Base-by-base conservation (phyloP, 2,113 vertebrate genomes). In the Caloenas nicobarica region DNA sequence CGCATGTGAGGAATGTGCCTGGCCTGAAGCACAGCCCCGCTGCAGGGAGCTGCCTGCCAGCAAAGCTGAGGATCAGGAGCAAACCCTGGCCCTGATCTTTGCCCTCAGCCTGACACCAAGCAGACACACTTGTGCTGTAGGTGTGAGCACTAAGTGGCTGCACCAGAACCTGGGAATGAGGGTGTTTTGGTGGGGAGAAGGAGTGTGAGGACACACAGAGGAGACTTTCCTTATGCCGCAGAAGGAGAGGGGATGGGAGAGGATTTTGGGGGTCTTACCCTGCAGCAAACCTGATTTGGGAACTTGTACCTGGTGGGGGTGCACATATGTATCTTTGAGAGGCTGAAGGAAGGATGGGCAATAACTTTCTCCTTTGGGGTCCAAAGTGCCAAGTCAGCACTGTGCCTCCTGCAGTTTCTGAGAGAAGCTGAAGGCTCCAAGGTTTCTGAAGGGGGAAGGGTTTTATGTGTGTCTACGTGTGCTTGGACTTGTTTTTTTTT, bases 301-400 rank as follows among this genome's bases (percentile, higher is more conserved):
- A 86, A 46, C 25, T 53, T 62, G 31, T 5, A 36, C 9, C 16
- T 10, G 0, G 8, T 7, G 19, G 4, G 11, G n/a, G 5, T 65
- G 10, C 44, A 81, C 24, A 9, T 13, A 29, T 0, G 0, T 31
- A 21, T n/a, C 34, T 85, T 48, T 29, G 42, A 44, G 79, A 89
- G 26, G 54, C 65, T 57, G 33, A 66, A 64, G 62, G 34, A 70
- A 76, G 46, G 46, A 76, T 7, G 42, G 68, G 53, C 40, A 48
- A 46, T 7, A 83, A 26, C 62, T 84, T 7, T 66, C 14, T 33
- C 74, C 66, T 9, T n/a, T 23, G 1, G 44, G 34, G n/a, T 4
- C 69, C 53, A 61, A 97, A 97, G 40, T 77, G 96, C 94, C 94
- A 83, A 96, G 86, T 98, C 96, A 98, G 97, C 97, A 81, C 57